Base-by-base conservation (phyloP, 1,140 invertebrate genomes). In the Scaptomyza hsui region DNA sequence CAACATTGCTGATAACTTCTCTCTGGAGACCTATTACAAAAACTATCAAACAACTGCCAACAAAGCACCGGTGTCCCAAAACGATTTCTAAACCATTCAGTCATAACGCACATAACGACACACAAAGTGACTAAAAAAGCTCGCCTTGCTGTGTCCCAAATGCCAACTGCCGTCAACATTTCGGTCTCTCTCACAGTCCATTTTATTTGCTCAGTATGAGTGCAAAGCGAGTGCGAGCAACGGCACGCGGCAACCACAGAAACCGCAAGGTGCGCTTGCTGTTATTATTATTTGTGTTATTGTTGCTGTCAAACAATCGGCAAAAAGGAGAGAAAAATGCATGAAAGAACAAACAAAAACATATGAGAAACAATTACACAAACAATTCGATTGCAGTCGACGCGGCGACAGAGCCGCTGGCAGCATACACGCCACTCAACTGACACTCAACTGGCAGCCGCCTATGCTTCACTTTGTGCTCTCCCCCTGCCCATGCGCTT, bases 181-280 rank as follows among this genome's bases (percentile, higher is more conserved):
- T 35, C 24, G 10, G 42, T 75, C 81, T 77, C 81, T 77, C 79
- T 81, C 65, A 85, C 77, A 86, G 80, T 75, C 73, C 77, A 86
- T 77, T 85, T 85, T 73, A 77, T 82, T 71, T 62, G 45, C 15
- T 44, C 12, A 45, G 16, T 9, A 19, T 16, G 16, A 37, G 21
- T 32, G 29, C 44, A 29, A 29, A 29, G 26, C 26, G 19, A 26
- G 59, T 26, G 59, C 32, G 32, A 51, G 59, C 24, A 13, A 9
- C 37, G 53, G 69, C 41, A 59, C 68, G 69, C 63, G 47, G 55
- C 70, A 51, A 72, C 81, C 82, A 52, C 82, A 86, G 75, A 81
- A 86, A 88, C 81, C 81, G 81, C 81, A 86, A 86, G 82, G 81
- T 86, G 81, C 81, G 82, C 80, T 83, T 64, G 60, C 59, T 63